Evolutionary conservation across 2,888 invertebrate species (phyloP).

Genomic region (Notodonta ziczac): DNA sequence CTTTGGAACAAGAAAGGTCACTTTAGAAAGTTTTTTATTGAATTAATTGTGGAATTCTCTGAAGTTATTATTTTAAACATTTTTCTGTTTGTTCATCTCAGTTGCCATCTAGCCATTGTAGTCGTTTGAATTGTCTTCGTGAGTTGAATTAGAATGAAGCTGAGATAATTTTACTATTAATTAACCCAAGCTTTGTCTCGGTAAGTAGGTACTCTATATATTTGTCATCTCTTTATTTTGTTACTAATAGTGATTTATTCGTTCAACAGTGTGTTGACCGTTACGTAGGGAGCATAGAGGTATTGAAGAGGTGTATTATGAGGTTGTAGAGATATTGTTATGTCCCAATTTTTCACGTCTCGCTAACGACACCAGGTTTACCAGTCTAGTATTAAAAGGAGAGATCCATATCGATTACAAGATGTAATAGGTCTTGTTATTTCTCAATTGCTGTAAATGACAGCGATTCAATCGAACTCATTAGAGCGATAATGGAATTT

Average conservation of each 20-base stretch:
- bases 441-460: background rate
- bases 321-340: too few species aligned
- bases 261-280: too few species aligned
- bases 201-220: background rate
- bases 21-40: conserved; percentile 20
- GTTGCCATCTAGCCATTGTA: background rate
- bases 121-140: background rate
- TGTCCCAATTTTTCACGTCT: too few species aligned
- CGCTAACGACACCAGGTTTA: too few species aligned
- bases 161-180: background rate
- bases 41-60: conserved; percentile 19
- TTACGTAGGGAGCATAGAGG: too few species aligned
- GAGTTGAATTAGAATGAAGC: background rate
- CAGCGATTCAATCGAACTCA: conserved; percentile 2
- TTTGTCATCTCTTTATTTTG: too few species aligned
- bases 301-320: too few species aligned
- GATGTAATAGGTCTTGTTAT: background rate
- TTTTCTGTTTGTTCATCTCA: conserved; percentile 2
- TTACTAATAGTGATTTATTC: too few species aligned
- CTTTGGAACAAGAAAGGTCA: conserved; percentile 12
- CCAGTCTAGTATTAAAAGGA: too few species aligned
- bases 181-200: background rate
- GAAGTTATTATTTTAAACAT: conserved; percentile 5
- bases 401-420: background rate
- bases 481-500: background rate